A percentile compares a stretch with the other conserved stretches of the same genome.
These are phyloP conservation scores for Myotis daubentonii DNA, from an alignment of 2,797 vertebrate species.

Conservation along the genomic window DNA sequence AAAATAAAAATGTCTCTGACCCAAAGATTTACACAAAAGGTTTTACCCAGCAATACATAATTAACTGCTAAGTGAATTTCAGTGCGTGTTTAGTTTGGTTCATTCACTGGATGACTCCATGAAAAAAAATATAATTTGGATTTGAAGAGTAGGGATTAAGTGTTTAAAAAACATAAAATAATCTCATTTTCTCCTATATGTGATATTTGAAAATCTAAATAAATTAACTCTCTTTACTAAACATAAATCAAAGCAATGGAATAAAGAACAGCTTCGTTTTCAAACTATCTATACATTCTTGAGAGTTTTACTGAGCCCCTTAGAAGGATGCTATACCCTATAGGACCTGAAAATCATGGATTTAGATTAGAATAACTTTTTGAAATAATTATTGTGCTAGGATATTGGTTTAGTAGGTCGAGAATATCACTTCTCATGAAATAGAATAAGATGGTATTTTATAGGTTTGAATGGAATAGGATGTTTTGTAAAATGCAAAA, in stretches of 20 bases:
- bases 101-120: not conserved
- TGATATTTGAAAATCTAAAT: conserved; percentile 12
- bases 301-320: not conserved
- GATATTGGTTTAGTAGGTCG: not conserved
- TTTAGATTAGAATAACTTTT: conserved; percentile 6
- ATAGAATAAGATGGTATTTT: not conserved
- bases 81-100: not conserved
- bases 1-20: not conserved
- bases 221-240: conserved; percentile 21
- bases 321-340: not conserved
- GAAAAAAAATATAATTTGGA: not conserved
- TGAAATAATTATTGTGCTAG: not conserved
- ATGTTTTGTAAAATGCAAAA: not conserved
- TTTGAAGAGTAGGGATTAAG: not conserved
- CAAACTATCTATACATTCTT: not conserved
- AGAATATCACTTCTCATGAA: not conserved
- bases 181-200: not conserved
- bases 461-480: not conserved
- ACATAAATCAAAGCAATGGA: conserved; percentile 13
- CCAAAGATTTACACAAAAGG: conserved; percentile 3
- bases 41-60: not conserved
- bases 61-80: conserved; percentile 13
- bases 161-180: conserved; percentile 10
- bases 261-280: not conserved
- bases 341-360: not conserved